Evolutionary conservation across 2,888 invertebrate genomes (phyloP).

Genomic region (Conomelus anceps): DNA sequence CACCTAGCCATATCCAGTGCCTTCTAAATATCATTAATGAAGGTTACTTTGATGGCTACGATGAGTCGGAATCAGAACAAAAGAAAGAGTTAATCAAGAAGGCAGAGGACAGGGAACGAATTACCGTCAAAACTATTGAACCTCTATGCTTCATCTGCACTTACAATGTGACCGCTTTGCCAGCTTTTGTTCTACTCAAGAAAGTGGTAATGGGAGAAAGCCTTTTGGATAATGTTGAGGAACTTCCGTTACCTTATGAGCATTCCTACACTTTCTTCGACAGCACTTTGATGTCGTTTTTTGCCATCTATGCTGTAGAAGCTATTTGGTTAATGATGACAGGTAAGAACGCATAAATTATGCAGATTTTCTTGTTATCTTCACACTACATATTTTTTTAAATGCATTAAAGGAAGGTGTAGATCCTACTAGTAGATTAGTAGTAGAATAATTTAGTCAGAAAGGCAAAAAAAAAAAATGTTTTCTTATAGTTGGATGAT

Average conservation of each 20-base stretch:
- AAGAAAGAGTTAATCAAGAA: not conserved
- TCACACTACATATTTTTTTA: too few relatives aligned
- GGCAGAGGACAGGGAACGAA: not conserved
- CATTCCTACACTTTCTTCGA: not conserved
- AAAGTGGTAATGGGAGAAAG: not conserved
- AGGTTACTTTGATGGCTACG: not conserved
- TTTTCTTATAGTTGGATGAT: too few relatives aligned
- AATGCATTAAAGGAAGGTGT: too few relatives aligned
- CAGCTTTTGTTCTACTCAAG: not conserved
- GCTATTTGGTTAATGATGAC: not conserved
- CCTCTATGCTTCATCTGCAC: not conserved
- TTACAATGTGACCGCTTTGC: not conserved
- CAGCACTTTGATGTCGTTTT: not conserved
- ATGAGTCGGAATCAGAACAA: not conserved
- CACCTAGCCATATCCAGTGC: not conserved
- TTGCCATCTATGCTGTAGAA: not conserved
- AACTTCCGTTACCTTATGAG: not conserved
- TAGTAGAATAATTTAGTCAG: too few relatives aligned
- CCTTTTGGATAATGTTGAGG: not conserved
- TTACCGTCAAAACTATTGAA: not conserved
- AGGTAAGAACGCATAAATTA: too few relatives aligned
- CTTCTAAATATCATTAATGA: not conserved
- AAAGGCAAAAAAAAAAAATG: too few relatives aligned
- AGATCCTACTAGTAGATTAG: too few relatives aligned
- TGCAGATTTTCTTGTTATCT: too few relatives aligned